phyloP scores from a whole-genome alignment of 2,888 invertebrate genomes.

The Formica aserva region DNA sequence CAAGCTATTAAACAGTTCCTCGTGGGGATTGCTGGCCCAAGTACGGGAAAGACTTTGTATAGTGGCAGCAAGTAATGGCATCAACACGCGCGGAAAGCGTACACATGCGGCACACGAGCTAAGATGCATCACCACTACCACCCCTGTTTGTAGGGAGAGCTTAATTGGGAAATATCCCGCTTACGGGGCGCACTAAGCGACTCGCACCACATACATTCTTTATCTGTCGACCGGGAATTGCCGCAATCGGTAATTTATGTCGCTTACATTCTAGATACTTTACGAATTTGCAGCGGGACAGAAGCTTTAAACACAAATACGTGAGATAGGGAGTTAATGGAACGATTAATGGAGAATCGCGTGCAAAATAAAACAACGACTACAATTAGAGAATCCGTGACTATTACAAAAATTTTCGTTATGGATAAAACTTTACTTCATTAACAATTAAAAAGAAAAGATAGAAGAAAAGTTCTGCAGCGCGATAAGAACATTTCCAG shows the following conservation, averaged over 20 bases:
- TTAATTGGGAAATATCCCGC: conserved; percentile 74
- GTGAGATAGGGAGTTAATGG: not conserved
- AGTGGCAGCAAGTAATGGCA: conserved; percentile 31
- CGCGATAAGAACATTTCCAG: conserved; percentile 1
- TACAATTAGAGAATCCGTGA: not conserved
- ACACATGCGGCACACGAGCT: conserved; percentile 27
- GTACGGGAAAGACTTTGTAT: conserved; percentile 48
- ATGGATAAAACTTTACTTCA: not conserved
- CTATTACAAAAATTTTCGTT: not conserved
- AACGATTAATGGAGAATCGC: not conserved
- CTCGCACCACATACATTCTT: conserved; percentile 65
- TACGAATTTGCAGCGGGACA: conserved; percentile 5
- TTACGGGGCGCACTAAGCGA: conserved; percentile 49
- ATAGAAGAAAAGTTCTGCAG: not conserved
- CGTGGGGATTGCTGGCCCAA: conserved; percentile 22
- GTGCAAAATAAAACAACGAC: not conserved
- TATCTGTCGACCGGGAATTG: conserved; percentile 73
- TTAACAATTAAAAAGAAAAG: not conserved
- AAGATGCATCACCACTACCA: conserved; percentile 2
- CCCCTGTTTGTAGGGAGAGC: conserved; percentile 35
- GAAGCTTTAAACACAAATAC: conserved; percentile 5
- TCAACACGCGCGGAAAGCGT: conserved; percentile 14
- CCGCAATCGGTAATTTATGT: conserved; percentile 61
- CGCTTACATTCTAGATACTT: conserved; percentile 58
- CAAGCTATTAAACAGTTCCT: conserved; percentile 64